Evolutionary conservation across 2,888 invertebrate species (phyloP).

Genomic region (Pterostichus madidus): DNA sequence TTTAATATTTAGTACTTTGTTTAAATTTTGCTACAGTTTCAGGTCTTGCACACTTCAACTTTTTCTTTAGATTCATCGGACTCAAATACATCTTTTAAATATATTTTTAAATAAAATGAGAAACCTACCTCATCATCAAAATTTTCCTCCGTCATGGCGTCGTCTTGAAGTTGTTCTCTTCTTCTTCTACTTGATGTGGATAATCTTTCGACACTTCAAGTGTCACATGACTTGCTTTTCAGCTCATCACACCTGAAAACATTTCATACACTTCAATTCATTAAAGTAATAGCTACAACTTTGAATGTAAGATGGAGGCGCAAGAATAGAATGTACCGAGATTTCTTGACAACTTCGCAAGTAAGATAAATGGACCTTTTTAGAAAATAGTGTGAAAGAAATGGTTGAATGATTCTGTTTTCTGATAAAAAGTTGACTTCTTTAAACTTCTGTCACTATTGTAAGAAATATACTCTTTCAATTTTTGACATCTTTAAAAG

Average conservation of each 20-base stretch:
- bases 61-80: too few species aligned
- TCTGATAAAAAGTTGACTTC: constrained; percentile 10
- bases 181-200: background rate
- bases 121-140: constrained; percentile 58
- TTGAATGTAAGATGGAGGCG: background rate
- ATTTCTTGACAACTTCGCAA: background rate
- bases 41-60: too few species aligned
- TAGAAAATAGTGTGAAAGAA: constrained; percentile 23
- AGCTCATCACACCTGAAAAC: constrained; percentile 38
- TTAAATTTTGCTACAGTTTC: too few species aligned
- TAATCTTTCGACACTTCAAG: constrained; percentile 35
- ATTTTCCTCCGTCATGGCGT: constrained; percentile 50
- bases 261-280: constrained; percentile 25
- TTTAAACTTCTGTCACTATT: constrained; percentile 3
- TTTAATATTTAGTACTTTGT: too few species aligned
- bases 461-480: background rate
- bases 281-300: background rate
- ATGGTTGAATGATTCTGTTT: constrained; percentile 1
- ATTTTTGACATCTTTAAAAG: background rate
- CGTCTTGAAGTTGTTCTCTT: constrained; percentile 14
- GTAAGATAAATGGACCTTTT: constrained; percentile 37
- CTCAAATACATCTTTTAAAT: too few species aligned
- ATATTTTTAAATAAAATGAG: too few species aligned
- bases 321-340: background rate
- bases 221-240: constrained; percentile 42